Base-by-base conservation (phyloP, 2,113 vertebrate genomes). In the Ochotona princeps region DNA sequence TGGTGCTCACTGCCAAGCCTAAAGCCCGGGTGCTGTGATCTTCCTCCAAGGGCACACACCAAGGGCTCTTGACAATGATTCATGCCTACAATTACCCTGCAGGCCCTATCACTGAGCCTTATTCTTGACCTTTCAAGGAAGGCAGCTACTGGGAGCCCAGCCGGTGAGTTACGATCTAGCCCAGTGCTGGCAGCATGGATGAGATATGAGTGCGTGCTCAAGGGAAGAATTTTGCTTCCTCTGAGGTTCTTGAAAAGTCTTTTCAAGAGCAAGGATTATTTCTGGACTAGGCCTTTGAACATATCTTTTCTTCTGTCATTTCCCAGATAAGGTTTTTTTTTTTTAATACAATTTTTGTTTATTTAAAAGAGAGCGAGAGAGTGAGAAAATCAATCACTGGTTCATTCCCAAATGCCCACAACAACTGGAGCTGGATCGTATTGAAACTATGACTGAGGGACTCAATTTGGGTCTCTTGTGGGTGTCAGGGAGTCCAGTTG, bases 1-100 rank as follows among this genome's bases (percentile, higher is more conserved):
- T 6, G 8, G 26, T 32, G 85, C n/a, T 94, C 32, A 65, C 2
- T 83, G 21, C 32, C 7, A 18, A 0, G 5, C 21, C 25, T 86
- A 69, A 86, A 11, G 17, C 8, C 26, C 21, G 32, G 74, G 35
- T 30, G 30, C 32, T 35, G 14, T 1, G 0, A 7, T 2, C 13
- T 65, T 15, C 38, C 66, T 72, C 72, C 95, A 26, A 82, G 80
- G 87, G 93, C 76, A 73, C 72, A 84, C 38, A 72, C 85, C 89
- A 89, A 78, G 92, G 93, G 90, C 75, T 95, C 88, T 83, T 74
- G 79, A 89, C 87, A 90, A 89, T 96, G 97, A 92, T 94, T 97
- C 95, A 96, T 90, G 87, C 87, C 95, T 95, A 86, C 91, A 95
- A 51, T 96, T 95, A 96, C 96, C 90, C 90, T 63, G 82, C 89